Percentiles rank a stretch among this genome's conserved stretches.
These are phyloP conservation scores for Corythaixoides concolor DNA, from an alignment of 2,113 vertebrate species.

Conservation along the genomic window DNA sequence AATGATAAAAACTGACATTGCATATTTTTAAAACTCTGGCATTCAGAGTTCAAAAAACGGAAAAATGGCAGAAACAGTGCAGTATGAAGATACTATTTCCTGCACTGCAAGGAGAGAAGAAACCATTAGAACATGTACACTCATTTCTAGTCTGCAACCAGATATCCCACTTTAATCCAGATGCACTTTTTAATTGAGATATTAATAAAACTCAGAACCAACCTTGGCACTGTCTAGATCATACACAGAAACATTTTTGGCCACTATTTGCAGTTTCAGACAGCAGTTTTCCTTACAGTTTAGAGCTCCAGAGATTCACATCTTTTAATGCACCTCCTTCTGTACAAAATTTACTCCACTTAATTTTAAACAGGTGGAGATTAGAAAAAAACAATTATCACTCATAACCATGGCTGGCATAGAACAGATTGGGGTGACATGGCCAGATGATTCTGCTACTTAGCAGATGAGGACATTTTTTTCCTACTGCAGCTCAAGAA, in stretches of 20 bases:
- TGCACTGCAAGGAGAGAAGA: background rate
- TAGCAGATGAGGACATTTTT: background rate
- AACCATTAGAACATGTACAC: background rate
- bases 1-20: background rate
- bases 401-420: background rate
- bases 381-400: background rate
- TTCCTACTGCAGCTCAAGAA: background rate
- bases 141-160: background rate
- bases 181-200: background rate
- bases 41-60: background rate
- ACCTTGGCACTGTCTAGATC: background rate
- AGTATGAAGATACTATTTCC: background rate
- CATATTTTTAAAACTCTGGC: background rate
- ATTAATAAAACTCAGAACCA: background rate
- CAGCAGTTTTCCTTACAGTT: background rate
- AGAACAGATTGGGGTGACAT: slow-evolving; percentile 9
- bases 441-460: background rate
- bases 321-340: background rate
- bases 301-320: background rate
- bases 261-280: background rate
- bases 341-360: background rate
- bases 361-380: background rate
- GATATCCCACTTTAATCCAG: background rate
- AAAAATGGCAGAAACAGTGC: background rate
- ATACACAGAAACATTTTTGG: background rate